phyloP scores from a whole-genome alignment of 2,888 invertebrate genomes.

The Apamea anceps region DNA sequence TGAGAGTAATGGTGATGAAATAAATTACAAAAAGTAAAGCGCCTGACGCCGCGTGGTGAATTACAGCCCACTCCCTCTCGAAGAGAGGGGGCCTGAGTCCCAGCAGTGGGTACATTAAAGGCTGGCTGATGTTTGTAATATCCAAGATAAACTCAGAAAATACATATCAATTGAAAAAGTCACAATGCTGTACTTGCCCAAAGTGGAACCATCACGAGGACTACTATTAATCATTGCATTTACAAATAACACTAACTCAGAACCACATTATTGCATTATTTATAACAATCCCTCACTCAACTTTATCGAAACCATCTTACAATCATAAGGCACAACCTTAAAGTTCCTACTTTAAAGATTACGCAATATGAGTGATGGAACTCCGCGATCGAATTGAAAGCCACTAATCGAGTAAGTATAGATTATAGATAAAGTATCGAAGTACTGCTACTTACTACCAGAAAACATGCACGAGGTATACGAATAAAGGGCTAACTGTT shows the following conservation, averaged over 20 bases:
- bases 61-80: no score
- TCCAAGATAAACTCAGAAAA: no score
- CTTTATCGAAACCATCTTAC: background rate
- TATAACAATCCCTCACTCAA: background rate
- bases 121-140: no score
- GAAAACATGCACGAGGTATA: conserved; percentile 15
- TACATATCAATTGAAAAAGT: no score
- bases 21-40: no score
- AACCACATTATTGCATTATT: background rate
- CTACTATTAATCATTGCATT: background rate
- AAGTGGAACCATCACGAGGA: no score
- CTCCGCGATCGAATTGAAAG: conserved; percentile 49
- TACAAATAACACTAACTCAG: background rate
- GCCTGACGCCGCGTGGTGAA: no score
- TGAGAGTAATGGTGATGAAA: no score
- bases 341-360: conserved; percentile 24
- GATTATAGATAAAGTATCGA: conserved; percentile 57
- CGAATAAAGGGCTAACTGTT: background rate
- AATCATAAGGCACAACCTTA: conserved; percentile 8
- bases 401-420: conserved; percentile 60
- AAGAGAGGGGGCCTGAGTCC: no score
- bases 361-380: conserved; percentile 55
- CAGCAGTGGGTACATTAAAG: no score
- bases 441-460: conserved; percentile 28
- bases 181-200: no score